Evolutionary conservation across 2,888 invertebrate genomes (phyloP), one percentile per base, ranked within the genome.

Genomic region (Augiades crinisus): DNA sequence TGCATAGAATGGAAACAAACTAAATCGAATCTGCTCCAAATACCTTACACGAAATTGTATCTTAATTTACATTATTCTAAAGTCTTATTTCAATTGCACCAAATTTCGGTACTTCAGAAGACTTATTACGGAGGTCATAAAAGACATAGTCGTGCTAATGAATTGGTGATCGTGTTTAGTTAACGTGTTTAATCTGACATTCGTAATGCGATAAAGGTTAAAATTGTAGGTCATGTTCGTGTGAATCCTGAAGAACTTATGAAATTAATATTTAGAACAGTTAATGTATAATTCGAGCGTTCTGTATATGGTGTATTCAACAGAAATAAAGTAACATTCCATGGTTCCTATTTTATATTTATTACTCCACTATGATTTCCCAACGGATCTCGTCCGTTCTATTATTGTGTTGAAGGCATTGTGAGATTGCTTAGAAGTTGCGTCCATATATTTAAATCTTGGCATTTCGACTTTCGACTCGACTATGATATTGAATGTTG

Each of bases 51-150:
- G 12, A 45, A 45, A 45, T 1, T 34, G 3, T 24, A 24, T 5
- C 24, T 0, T 13, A 24, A 22, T 22, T 3, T 14, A 1, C 6
- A 3, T 37, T 2, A 4, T 0, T 0, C 5, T 63, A 72, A 45
- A 62, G 59, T 47, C 54, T 30, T 63, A 55, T 64, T 59, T 75
- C 6, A 41, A 45, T 44, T 51, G 33, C 2, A 12, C 24, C 21
- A 12, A 17, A 37, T 21, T 45, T 45, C 22, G 45, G 34, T 24
- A 22, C 45, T 5, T 14, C 22, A 34, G 45, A 45, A 45, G 45
- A 45, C 34, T 45, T 45, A 45, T 34, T 45, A 45, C 34, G 24
- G 38, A 31, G 47, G 31, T 21, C 30, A 40, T 31, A 51, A 37
- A 37, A 44, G 37, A 44, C 31, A 27, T 22, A 51, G 51, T 51